Percentiles rank a stretch among this genome's conserved stretches.
Evolutionary conservation across 1,140 invertebrate genomes (phyloP).

Genomic region (Pachyrhynchus sulphureomaculatus): DNA sequence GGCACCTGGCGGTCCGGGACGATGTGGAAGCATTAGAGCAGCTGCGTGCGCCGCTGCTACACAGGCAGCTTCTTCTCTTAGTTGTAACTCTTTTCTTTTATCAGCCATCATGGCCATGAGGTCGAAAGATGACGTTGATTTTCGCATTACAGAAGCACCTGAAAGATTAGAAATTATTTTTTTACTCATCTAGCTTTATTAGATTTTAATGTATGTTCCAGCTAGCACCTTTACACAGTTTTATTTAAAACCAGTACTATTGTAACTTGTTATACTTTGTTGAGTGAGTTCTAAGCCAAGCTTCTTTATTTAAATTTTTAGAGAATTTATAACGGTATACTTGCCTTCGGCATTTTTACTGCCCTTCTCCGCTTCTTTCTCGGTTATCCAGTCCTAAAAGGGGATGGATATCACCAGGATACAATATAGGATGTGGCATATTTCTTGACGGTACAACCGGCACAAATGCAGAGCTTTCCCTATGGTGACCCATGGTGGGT

Average conservation of each 20-base stretch:
- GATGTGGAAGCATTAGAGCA: slow-evolving; percentile 59
- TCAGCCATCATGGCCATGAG: slow-evolving; percentile 86
- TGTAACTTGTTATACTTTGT: too few species aligned
- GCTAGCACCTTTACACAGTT: too few species aligned
- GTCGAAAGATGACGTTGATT: slow-evolving; percentile 66
- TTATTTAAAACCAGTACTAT: too few species aligned
- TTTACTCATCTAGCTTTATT: too few species aligned
- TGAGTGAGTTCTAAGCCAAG: too few species aligned
- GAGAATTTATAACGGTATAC: too few species aligned
- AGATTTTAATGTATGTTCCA: too few species aligned
- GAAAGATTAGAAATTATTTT: background rate
- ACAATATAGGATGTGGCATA: slow-evolving; percentile 61
- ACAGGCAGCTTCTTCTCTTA: slow-evolving; percentile 62
- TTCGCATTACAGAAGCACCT: slow-evolving; percentile 43
- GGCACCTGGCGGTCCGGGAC: slow-evolving; percentile 47
- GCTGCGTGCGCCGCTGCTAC: slow-evolving; percentile 50
- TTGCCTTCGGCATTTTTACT: slow-evolving; percentile 50
- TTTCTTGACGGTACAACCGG: slow-evolving; percentile 78
- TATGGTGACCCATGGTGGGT: slow-evolving; percentile 60
- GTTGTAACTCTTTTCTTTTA: slow-evolving; percentile 76
- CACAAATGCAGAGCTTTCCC: slow-evolving; percentile 79
- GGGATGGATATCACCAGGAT: slow-evolving; percentile 66
- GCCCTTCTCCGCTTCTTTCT: slow-evolving; percentile 56
- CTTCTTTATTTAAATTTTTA: too few species aligned
- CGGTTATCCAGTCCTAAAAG: slow-evolving; percentile 57